A percentile compares a stretch with the other conserved stretches of the same genome.
Evolutionary conservation across 2,113 vertebrate genomes (phyloP).

Genomic region (Carassius auratus): DNA sequence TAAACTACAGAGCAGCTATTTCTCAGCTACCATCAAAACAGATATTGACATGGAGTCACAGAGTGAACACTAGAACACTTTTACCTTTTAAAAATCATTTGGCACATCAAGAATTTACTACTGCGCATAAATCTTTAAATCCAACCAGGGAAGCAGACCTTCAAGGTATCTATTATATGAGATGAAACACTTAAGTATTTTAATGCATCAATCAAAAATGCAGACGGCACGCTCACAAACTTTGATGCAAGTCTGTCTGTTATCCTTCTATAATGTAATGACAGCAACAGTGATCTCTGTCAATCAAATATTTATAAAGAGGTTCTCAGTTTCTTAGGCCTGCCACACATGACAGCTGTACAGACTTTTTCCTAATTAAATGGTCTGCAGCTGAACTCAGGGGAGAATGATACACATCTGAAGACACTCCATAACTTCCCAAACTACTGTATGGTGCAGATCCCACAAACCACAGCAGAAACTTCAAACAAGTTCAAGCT

Average conservation of each 20-base stretch:
- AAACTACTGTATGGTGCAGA: slow-evolving; percentile 33
- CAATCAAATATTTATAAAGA: slow-evolving; percentile 74
- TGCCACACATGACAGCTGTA: slow-evolving; percentile 63
- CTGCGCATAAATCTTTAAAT: neutral
- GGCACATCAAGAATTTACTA: slow-evolving; percentile 8
- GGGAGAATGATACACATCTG: slow-evolving; percentile 61
- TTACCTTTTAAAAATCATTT: neutral
- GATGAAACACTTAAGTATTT: neutral
- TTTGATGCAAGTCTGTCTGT: slow-evolving; percentile 13
- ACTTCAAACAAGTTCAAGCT: neutral
- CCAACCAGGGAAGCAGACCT: neutral
- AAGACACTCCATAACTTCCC: slow-evolving; percentile 20
- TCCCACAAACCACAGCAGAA: neutral
- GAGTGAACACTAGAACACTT: neutral
- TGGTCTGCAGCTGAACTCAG: slow-evolving; percentile 11
- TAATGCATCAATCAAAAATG: neutral
- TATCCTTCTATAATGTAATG: slow-evolving; percentile 30
- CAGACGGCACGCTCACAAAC: neutral
- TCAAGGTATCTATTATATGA: neutral
- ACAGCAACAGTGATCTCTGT: slow-evolving; percentile 36
- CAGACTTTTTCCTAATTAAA: slow-evolving; percentile 60
- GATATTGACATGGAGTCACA: neutral
- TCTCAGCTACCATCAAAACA: neutral
- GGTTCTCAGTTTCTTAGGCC: slow-evolving; percentile 67
- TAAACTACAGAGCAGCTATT: neutral